Base-by-base conservation (phyloP, 2,797 vertebrate species). In the Mycteria americana region DNA sequence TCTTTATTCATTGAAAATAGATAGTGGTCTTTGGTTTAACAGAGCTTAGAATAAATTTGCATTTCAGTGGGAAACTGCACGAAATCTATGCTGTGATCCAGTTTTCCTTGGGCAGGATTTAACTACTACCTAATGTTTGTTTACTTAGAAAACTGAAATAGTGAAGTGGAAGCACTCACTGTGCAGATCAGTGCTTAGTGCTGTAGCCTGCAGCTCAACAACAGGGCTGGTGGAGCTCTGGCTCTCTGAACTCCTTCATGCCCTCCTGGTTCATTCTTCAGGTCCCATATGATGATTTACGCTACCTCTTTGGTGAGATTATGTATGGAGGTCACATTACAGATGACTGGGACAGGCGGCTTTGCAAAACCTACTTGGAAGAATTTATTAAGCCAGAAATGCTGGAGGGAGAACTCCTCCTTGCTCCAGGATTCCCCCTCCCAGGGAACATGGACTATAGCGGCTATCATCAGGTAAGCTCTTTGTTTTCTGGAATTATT, bases 321-420 rank as follows among this genome's bases (percentile, higher is more conserved):
- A 99, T 99, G 99, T 99, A 99, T 0, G 99, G 99, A 53, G 99
- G 99, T 39, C 99, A 99, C 97, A 99, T 99, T 96, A 99, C 99
- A 0, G 99, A 99, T 5, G 98, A 99, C 97, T 99, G 99, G 99
- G 99, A 99, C 98, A 98, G 99, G 57, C 96, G 99, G 15, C 98
- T 99, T 70, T 99, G 99, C 95, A 98, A 96, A 76, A 99, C 99
- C 6, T 99, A 99, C 91, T 97, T 99, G 96, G 99, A 99, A 79
- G 99, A 99, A 97, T 99, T 98, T 65, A 98, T 99, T 89, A 99
- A 98, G 85, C 98, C 99, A 0, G 99, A 99, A 97, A 99, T 99
- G 98, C 97, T 99, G 97, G 99, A 99, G 93, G 99, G 99, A 84
- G 99, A 99, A 56, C 93, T 99, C 57, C 95, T 73, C 51, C 98